Base-by-base conservation (phyloP, 1,140 invertebrate genomes). In the Campoletis sonorensis region DNA sequence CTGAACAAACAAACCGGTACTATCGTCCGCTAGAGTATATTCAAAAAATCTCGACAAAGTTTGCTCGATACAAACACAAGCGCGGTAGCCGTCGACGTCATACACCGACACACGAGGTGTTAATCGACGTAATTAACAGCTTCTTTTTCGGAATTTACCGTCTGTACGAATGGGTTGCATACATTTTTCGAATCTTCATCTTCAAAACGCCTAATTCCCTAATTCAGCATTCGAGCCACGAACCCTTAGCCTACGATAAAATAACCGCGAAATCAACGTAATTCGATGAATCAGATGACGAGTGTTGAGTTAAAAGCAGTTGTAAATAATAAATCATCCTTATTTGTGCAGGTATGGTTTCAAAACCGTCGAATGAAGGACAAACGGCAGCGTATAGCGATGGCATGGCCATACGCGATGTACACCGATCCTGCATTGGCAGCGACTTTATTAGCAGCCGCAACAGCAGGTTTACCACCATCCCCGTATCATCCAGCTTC, bases 301-400 rank as follows among this genome's bases (percentile, higher is more conserved):
- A 45, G 13, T 11, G 8, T 45, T 13, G 8, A 4, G 8, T 1
- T 10, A 45, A 45, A 45, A 13, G 8, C 40, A 45, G 40, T 45
- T 13, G 40, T 13, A 11, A 13, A 45, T 45, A 13, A 45, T 11
- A 45, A 4, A 11, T 45, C 13, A 10, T 45, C 40, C 40, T 13
- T 45, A 11, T 45, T 23, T 27, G 49, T 86, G 1, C 93, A 98
- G 97, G 98, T 99, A 4, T 99, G 98, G 98, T 99, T 99, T 89
- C 98, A 99, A 94, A 99, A 99, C 87, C 94, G 98, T 16, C 94
- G 98, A n/a, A 99, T 99, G 98, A 99, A 99, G 89, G 98, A 99
- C 92, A 99, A 99, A 87, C 94, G 98, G 0, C 98, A 99, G 89
- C 92, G 97, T 11, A 96, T 99, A 91, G 97, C 98, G 0, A 94